Evolutionary conservation across 2,113 vertebrate species (phyloP), one percentile per base, ranked within the genome.

Genomic region (Bubalus kerabau): DNA sequence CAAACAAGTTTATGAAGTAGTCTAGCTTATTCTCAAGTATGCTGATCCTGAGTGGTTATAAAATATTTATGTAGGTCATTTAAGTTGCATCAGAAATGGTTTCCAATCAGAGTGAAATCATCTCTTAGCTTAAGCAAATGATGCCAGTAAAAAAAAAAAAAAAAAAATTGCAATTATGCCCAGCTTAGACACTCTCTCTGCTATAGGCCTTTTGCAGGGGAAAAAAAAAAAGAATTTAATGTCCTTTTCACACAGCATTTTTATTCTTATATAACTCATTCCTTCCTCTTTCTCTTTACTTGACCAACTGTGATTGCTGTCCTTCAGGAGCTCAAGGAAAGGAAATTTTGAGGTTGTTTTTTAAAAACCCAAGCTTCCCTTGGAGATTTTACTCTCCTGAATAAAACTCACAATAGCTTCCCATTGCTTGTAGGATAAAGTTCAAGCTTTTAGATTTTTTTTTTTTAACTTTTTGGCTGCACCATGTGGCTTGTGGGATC

Each of bases 11-110:
- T 30, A 0, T 96, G 96, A 1, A 32, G 57, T 93, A 97, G 67
- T 67, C 97, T 97, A 91, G 76, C 87, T 96, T 98, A 95, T 97
- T 87, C 80, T 93, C 96, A 97, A 97, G 98, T 98, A 92, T 95
- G 96, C 88, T 95, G 92, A 82, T 98, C 57, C 90, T 95, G 95
- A 96, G 89, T 92, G 93, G 62, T 56, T 98, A 96, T 98, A 97
- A 98, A 99, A 98, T 97, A 98, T 98, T 98, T 97, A 98, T 97
- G 98, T 71, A 92, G 43, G 74, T 94, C 98, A 98, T 98, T 85
- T 92, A 98, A 98, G 97, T 95, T 87, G 98, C 98, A 87, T 97
- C 59, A 90, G 91, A 98, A 98, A 97, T 10, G 87, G 80, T 83
- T 96, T 93, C 16, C 36, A 97, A 78, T 97, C 88, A 97, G 91